phyloP scores from a whole-genome alignment of 2,888 invertebrate species.

The Drosophila testacea region DNA sequence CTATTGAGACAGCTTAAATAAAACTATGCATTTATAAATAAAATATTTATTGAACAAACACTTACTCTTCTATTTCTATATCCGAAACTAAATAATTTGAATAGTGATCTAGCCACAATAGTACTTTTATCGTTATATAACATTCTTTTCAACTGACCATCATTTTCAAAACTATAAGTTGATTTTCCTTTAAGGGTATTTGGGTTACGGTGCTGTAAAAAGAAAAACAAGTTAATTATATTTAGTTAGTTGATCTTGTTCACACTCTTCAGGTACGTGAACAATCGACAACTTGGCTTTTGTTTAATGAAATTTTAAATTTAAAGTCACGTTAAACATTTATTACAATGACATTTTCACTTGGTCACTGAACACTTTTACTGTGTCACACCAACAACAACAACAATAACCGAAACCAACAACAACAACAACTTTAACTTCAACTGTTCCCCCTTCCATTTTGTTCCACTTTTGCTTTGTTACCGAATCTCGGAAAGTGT shows the following conservation, averaged over 20 bases:
- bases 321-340: conserved; percentile 66
- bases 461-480: conserved; percentile 55
- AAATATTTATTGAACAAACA: too few relatives aligned
- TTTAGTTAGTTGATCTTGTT: conserved; percentile 29
- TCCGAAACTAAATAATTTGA: too few relatives aligned
- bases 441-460: conserved; percentile 35
- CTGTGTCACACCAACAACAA: conserved; percentile 27
- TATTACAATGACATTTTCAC: conserved; percentile 64
- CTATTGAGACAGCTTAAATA: too few relatives aligned
- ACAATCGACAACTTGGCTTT: conserved; percentile 28
- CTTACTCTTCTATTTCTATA: too few relatives aligned
- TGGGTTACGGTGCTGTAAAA: neutral
- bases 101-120: too few relatives aligned
- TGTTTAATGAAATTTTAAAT: conserved; percentile 54
- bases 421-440: conserved; percentile 11
- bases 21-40: too few relatives aligned
- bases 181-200: conserved; percentile 20
- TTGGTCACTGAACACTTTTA: conserved; percentile 34
- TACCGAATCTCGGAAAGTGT: conserved; percentile 66
- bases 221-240: neutral
- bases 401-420: neutral
- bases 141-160: too few relatives aligned
- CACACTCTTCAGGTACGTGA: conserved; percentile 27
- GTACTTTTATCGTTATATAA: too few relatives aligned
- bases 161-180: too few relatives aligned